These are phyloP conservation scores for Thyatira batis DNA, from an alignment of 2,888 invertebrate genomes.

Conservation along the genomic window DNA sequence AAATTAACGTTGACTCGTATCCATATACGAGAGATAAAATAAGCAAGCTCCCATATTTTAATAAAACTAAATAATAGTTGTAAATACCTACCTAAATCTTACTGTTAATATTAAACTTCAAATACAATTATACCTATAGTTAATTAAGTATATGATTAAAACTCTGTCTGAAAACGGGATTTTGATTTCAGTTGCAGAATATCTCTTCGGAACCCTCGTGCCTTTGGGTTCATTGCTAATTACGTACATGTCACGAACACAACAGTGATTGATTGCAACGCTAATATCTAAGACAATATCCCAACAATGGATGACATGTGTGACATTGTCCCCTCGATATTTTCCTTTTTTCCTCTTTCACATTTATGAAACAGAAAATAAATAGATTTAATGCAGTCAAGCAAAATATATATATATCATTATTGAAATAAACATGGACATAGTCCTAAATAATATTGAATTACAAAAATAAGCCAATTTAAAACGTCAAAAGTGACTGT, in stretches of 20 bases:
- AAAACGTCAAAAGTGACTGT: too few species aligned
- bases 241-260: conserved; percentile 74
- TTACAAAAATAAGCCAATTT: too few species aligned
- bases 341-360: conserved; percentile 36
- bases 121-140: neutral
- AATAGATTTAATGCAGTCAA: too few species aligned
- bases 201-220: conserved; percentile 35
- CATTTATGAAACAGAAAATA: conserved; percentile 30
- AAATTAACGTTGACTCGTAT: too few species aligned
- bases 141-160: neutral
- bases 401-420: too few species aligned
- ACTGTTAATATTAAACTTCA: neutral
- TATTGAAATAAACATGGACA: too few species aligned
- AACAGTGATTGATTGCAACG: conserved; percentile 77
- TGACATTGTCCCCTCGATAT: conserved; percentile 51
- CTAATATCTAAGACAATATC: conserved; percentile 73
- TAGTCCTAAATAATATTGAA: too few species aligned
- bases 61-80: too few species aligned
- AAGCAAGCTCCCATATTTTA: too few species aligned
- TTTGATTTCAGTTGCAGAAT: conserved; percentile 34
- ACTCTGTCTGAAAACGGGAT: neutral
- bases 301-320: conserved; percentile 63
- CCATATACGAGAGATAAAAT: too few species aligned
- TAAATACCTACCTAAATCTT: too few species aligned
- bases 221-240: conserved; percentile 69